Evolutionary conservation across 1,140 invertebrate genomes (phyloP).

Genomic region (Drusus annulatus): DNA sequence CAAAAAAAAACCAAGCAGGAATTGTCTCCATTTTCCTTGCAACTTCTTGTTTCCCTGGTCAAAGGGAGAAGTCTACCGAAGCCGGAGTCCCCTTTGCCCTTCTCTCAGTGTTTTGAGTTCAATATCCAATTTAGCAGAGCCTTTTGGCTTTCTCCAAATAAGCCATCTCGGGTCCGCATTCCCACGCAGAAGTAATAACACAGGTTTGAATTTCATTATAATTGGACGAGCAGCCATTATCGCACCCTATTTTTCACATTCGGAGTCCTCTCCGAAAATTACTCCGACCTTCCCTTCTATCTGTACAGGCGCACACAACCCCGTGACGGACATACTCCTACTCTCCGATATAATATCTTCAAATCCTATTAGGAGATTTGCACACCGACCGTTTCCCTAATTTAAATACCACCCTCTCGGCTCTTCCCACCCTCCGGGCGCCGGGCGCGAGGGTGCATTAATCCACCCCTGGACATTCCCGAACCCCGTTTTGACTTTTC

Average conservation of each 20-base stretch:
- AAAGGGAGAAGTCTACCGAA: neutral
- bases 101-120: constrained; percentile 5
- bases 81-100: neutral
- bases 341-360: constrained; percentile 56
- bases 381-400: constrained; percentile 59
- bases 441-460: constrained; percentile 43
- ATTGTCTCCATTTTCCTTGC: no score
- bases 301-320: constrained; percentile 27
- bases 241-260: constrained; percentile 59
- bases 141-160: constrained; percentile 25
- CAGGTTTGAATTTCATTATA: constrained; percentile 60
- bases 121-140: constrained; percentile 47
- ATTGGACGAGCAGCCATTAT: constrained; percentile 58
- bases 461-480: constrained; percentile 57
- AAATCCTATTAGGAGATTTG: constrained; percentile 60
- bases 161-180: constrained; percentile 26
- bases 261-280: constrained; percentile 56
- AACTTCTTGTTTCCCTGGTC: no score
- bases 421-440: constrained; percentile 5
- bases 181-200: constrained; percentile 53
- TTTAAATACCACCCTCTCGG: constrained; percentile 54
- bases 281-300: constrained; percentile 36
- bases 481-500: constrained; percentile 57
- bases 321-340: constrained; percentile 55
- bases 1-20: no score